These are phyloP conservation scores for Tenodera sinensis DNA, from an alignment of 2,888 invertebrate species.

Conservation along the genomic window DNA sequence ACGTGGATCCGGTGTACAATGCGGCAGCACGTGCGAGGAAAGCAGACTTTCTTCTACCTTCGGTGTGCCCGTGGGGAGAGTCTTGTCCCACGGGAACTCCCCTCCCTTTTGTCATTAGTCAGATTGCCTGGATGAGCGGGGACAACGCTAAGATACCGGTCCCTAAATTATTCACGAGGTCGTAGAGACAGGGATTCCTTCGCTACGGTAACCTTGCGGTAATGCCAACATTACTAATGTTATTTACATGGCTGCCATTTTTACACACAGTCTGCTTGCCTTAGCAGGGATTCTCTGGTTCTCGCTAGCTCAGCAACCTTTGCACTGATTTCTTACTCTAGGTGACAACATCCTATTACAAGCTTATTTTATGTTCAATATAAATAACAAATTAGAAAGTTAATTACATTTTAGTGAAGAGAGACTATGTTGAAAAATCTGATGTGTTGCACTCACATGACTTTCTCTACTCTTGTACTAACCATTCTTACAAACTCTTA, in stretches of 20 bases:
- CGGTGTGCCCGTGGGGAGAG: neutral
- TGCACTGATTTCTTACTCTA: no score
- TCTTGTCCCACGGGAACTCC: neutral
- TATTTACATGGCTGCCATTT: neutral
- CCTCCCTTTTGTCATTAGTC: conserved; percentile 20
- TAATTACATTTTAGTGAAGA: no score
- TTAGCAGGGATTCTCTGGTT: neutral
- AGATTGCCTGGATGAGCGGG: conserved; percentile 19
- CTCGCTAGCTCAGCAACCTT: no score
- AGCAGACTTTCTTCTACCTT: neutral
- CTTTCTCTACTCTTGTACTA: no score
- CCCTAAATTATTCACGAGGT: conserved; percentile 28
- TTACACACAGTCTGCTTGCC: neutral
- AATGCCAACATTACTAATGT: neutral
- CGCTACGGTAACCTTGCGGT: neutral
- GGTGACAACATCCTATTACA: no score
- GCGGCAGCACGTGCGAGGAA: neutral
- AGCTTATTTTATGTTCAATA: no score
- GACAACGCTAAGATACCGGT: conserved; percentile 22
- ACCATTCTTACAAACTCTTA: no score
- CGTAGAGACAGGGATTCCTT: neutral
- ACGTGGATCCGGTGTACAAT: neutral
- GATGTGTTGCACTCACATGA: no score
- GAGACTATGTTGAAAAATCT: no score
- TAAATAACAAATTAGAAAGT: no score